These are phyloP conservation scores for Cheilosia urbana DNA, from an alignment of 2,888 invertebrate genomes.

Conservation along the genomic window DNA sequence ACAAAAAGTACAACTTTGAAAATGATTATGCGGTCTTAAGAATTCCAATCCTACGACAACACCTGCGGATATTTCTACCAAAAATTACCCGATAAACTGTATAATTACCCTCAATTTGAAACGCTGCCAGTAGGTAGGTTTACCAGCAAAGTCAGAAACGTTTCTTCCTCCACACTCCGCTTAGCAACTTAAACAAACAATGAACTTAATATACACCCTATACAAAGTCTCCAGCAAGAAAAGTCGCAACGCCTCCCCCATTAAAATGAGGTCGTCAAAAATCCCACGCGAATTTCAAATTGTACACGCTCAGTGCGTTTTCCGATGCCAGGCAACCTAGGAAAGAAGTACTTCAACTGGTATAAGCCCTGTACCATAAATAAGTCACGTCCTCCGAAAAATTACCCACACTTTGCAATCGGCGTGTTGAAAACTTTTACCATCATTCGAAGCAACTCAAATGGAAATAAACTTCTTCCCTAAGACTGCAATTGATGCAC, in stretches of 20 bases:
- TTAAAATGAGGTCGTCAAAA: slow-evolving; percentile 57
- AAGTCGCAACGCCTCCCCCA: slow-evolving; percentile 47
- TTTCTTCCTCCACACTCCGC: slow-evolving; percentile 30
- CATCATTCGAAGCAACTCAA: slow-evolving; percentile 63
- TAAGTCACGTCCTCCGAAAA: slow-evolving; percentile 74
- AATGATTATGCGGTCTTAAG: slow-evolving; percentile 4
- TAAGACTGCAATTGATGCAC: slow-evolving; percentile 71
- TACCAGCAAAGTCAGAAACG: slow-evolving; percentile 49
- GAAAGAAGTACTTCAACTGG: slow-evolving; percentile 57
- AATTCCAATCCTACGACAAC: slow-evolving; percentile 6
- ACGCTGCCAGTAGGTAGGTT: background rate
- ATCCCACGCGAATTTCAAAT: slow-evolving; percentile 36
- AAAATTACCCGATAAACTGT: slow-evolving; percentile 54
- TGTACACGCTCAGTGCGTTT: slow-evolving; percentile 47
- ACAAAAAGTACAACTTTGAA: slow-evolving; percentile 8
- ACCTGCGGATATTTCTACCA: slow-evolving; percentile 13
- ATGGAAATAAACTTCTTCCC: slow-evolving; percentile 47
- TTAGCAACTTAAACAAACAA: slow-evolving; percentile 69
- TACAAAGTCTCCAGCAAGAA: slow-evolving; percentile 27
- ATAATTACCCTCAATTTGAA: slow-evolving; percentile 58
- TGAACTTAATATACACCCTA: slow-evolving; percentile 57
- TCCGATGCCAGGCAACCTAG: background rate
- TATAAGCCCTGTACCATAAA: slow-evolving; percentile 55
- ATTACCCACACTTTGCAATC: slow-evolving; percentile 69
- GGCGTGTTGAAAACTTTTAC: slow-evolving; percentile 52